Conservation (phyloP, 2,113 vertebrate species). For the Pelecanoides urinatrix region DNA sequence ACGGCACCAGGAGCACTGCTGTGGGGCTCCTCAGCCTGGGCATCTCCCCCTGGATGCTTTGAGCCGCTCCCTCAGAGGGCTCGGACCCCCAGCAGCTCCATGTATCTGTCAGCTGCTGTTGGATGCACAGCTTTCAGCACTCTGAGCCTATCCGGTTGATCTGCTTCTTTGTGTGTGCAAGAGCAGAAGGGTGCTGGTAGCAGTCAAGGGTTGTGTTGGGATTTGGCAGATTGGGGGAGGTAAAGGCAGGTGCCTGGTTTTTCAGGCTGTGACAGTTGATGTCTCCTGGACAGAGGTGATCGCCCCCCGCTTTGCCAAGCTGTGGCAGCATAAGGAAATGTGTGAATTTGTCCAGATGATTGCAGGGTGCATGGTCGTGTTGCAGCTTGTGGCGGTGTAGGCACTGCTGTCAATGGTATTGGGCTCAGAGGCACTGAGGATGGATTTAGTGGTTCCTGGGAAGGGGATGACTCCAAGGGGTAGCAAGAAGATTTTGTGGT, state of each 20-base stretch:
- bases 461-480: background rate
- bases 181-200: background rate
- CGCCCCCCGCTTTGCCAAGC: fast-evolving
- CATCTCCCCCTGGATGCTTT: background rate
- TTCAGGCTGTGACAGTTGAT: background rate
- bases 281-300: too few species aligned
- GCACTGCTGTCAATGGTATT: background rate
- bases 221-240: fast-evolving
- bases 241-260: background rate
- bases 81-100: fast-evolving
- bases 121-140: fast-evolving
- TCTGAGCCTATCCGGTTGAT: background rate
- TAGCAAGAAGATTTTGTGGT: background rate
- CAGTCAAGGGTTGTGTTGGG: background rate
- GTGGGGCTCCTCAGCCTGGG: background rate
- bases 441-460: background rate
- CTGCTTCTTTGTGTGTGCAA: background rate
- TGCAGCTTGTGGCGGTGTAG: background rate
- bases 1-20: background rate
- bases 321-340: fast-evolving
- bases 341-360: fast-evolving
- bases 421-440: background rate
- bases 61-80: background rate
- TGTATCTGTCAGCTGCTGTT: fast-evolving
- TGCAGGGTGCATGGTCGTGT: fast-evolving